Evolutionary conservation across 2,888 invertebrate genomes (phyloP).

Genomic region (Pterostichus niger): DNA sequence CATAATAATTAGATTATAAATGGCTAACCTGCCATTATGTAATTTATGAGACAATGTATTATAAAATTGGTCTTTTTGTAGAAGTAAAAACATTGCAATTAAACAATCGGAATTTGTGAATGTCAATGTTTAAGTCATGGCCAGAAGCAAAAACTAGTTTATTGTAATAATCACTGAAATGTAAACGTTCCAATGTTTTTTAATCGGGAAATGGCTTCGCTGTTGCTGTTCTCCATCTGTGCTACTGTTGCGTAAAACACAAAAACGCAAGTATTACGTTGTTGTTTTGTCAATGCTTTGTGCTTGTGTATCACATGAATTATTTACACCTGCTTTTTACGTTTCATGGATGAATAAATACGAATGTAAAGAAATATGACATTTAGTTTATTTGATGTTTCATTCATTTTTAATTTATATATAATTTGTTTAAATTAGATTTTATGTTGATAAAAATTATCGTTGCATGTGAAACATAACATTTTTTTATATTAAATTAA

Average conservation of each 20-base stretch:
- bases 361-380: slow-evolving; percentile 39
- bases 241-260: slow-evolving; percentile 40
- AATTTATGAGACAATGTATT: background rate
- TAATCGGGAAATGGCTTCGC: slow-evolving; percentile 38
- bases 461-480: too few species aligned
- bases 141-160: slow-evolving; percentile 24
- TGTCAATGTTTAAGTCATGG: slow-evolving; percentile 59
- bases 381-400: slow-evolving; percentile 19
- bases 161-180: slow-evolving; percentile 43
- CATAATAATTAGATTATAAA: background rate
- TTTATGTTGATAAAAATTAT: background rate
- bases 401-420: slow-evolving; percentile 15
- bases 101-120: slow-evolving; percentile 39
- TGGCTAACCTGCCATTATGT: background rate
- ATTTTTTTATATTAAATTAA: too few species aligned
- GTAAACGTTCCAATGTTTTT: slow-evolving; percentile 40
- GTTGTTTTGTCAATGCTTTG: slow-evolving; percentile 37
- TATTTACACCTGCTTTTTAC: slow-evolving; percentile 50
- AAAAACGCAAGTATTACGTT: slow-evolving; percentile 50
- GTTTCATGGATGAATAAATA: slow-evolving; percentile 37
- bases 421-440: slow-evolving; percentile 36
- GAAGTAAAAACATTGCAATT: background rate
- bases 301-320: slow-evolving; percentile 41
- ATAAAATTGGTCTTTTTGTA: too few species aligned
- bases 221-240: slow-evolving; percentile 24